These are phyloP conservation scores for Psittacula derbiana DNA, from an alignment of 2,797 vertebrate species.

Conservation along the genomic window DNA sequence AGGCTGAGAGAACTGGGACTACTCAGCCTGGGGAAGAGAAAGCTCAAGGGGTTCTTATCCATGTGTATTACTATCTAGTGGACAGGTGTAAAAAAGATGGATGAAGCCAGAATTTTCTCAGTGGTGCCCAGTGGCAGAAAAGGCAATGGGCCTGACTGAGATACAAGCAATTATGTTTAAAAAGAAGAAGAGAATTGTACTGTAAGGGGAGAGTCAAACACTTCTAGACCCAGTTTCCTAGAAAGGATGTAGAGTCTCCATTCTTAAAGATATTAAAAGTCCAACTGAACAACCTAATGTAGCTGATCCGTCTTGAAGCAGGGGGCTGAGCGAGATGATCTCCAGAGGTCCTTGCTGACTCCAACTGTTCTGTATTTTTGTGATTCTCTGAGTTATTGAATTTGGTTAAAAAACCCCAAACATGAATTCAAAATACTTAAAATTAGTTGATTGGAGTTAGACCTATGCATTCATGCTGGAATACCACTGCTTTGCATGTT, in stretches of 20 bases:
- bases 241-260: background rate
- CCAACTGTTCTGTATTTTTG: background rate
- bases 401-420: background rate
- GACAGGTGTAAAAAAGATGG: background rate
- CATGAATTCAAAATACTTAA: background rate
- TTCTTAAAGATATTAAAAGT: background rate
- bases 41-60: background rate
- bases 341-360: background rate
- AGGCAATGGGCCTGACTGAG: background rate
- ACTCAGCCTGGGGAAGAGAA: background rate
- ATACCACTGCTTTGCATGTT: background rate
- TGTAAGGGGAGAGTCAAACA: fast-evolving
- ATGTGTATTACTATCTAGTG: background rate
- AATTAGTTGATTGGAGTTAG: background rate
- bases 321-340: background rate
- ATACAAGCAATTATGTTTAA: background rate
- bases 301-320: background rate
- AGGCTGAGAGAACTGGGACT: background rate
- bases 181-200: background rate
- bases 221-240: background rate
- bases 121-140: background rate
- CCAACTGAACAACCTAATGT: background rate
- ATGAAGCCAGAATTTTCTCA: background rate
- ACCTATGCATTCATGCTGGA: background rate
- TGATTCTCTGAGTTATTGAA: background rate